Conservation (phyloP, 2,113 vertebrate species). For the Cyanistes caeruleus region DNA sequence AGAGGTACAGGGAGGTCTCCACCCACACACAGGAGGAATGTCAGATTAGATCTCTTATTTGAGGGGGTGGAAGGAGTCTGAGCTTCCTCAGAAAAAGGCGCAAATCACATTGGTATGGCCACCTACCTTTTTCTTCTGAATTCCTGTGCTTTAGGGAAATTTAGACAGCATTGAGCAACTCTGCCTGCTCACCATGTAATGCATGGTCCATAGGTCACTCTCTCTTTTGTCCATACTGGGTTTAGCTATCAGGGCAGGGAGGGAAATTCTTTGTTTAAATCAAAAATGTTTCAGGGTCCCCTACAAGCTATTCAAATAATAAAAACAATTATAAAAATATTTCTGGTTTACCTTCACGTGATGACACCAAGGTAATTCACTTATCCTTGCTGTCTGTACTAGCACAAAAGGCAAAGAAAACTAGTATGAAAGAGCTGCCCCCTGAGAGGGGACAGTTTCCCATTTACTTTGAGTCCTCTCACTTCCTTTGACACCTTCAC, state of each 20-base stretch:
- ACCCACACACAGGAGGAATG: neutral
- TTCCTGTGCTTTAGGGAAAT: neutral
- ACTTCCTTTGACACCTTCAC: neutral
- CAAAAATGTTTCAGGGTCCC: neutral
- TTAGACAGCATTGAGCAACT: neutral
- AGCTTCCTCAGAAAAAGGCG: neutral
- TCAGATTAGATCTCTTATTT: neutral
- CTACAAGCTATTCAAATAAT: neutral
- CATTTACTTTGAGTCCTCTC: neutral
- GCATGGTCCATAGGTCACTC: accelerated
- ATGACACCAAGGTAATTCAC: neutral
- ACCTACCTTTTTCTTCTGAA: neutral
- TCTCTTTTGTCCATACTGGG: neutral
- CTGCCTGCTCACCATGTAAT: neutral
- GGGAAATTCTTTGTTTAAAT: neutral
- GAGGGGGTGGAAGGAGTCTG: neutral
- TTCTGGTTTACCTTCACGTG: neutral
- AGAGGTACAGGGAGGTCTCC: neutral
- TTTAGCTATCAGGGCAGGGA: neutral
- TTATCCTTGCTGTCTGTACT: neutral
- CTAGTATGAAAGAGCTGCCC: neutral
- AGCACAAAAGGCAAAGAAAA: neutral
- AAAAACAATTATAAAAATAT: neutral
- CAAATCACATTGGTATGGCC: neutral
- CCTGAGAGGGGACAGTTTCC: neutral